Conservation (phyloP, 1,140 invertebrate species). For the Lepidurus packardi region DNA sequence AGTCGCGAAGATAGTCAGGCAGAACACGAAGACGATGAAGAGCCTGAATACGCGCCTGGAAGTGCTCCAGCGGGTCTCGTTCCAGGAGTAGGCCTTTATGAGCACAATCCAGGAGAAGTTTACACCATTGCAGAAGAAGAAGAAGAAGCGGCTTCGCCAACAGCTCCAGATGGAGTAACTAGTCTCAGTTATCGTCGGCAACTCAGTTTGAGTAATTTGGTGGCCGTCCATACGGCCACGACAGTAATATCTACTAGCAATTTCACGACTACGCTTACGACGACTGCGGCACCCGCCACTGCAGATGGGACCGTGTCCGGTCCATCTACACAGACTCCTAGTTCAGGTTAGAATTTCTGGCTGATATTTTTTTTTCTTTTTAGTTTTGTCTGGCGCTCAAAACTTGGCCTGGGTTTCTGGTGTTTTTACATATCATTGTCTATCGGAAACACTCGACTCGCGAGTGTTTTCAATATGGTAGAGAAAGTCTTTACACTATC, state of each 20-base stretch:
- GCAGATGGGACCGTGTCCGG: background rate
- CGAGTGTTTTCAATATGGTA: too few species aligned
- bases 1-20: conserved; percentile 24
- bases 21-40: conserved; percentile 29
- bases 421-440: background rate
- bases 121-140: conserved; percentile 54
- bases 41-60: background rate
- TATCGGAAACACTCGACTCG: background rate
- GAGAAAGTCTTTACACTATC: too few species aligned
- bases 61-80: conserved; percentile 30
- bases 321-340: background rate
- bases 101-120: conserved; percentile 50
- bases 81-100: conserved; percentile 43
- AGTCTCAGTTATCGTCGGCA: conserved; percentile 43
- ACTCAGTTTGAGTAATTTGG: conserved; percentile 29
- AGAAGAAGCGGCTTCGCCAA: conserved; percentile 51
- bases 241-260: background rate
- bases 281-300: background rate
- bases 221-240: background rate
- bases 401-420: background rate
- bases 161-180: conserved; percentile 47
- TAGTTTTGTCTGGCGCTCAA: background rate
- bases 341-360: background rate
- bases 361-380: background rate
- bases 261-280: background rate